Evolutionary conservation across 2,797 vertebrate species (phyloP).

Genomic region (Alosa sapidissima): DNA sequence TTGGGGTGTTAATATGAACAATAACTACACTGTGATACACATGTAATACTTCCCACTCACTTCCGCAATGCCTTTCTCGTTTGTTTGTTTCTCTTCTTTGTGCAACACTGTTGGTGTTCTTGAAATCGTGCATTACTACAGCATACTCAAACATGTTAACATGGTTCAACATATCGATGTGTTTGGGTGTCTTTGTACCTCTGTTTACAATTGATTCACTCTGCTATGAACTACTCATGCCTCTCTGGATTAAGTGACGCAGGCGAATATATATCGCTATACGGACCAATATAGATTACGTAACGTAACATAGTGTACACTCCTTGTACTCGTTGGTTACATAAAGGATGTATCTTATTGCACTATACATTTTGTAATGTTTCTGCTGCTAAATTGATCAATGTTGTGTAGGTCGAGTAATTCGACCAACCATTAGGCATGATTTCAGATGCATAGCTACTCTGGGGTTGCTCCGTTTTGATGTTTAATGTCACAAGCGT

Average conservation of each 20-base stretch:
- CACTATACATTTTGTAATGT: too few relatives aligned
- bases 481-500: neutral
- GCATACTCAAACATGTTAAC: neutral
- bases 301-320: constrained; percentile 59
- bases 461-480: neutral
- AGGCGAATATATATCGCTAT: constrained; percentile 46
- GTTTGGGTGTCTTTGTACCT: constrained; percentile 48
- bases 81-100: neutral
- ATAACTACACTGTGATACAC: neutral
- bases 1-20: neutral
- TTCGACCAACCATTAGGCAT: neutral
- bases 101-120: neutral
- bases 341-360: neutral
- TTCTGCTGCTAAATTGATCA: neutral
- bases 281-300: constrained; percentile 53
- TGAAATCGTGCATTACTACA: neutral
- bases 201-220: constrained; percentile 43
- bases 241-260: constrained; percentile 56
- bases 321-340: neutral
- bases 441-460: neutral
- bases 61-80: neutral
- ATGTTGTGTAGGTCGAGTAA: neutral
- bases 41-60: neutral
- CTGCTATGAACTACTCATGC: neutral
- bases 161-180: neutral